Evolutionary conservation across 2,797 vertebrate genomes (phyloP), one percentile per base, ranked within the genome.

Genomic region (Bovichtus diacanthus): DNA sequence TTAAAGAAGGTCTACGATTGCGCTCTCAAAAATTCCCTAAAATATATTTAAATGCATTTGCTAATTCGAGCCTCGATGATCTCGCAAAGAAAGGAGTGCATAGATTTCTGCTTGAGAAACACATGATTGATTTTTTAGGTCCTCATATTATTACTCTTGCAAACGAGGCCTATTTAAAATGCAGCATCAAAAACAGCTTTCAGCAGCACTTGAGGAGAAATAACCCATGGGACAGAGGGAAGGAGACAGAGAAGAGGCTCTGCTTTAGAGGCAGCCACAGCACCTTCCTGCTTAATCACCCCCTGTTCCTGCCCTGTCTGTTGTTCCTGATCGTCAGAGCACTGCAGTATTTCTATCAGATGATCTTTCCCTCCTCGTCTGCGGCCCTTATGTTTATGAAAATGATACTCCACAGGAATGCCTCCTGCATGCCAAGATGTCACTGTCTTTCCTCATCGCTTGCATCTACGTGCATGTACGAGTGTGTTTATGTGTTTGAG

Each of bases 361-460:
- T 93, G 85, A 91, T 92, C 92, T 91, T 84, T 90, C 92, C 90
- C 88, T 87, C 80, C 87, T 92, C 84, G 90, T 94, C 93, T 88
- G 91, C 85, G 66, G 89, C 89, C 92, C 91, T 92, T 91, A 90
- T 94, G 92, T 94, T 94, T 94, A 94, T 94, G 93, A 93, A 94
- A 93, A 93, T 93, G 92, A 94, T 94, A 90, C 91, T 93, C 93
- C 82, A 77, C 90, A 93, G 92, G 92, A 94, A 94, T 94, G 93
- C 92, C 87, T 91, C 85, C 83, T 89, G 90, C 91, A 89, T 92
- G 93, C 92, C 93, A 93, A 93, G 82, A 93, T 92, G 92, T 92
- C 92, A 91, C 92, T 93, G 92, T 91, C 91, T 93, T 93, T 91
- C 89, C 81, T 93, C 92, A 91, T 90, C 67, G 76, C 88, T 85